phyloP scores from a whole-genome alignment of 2,888 invertebrate genomes.

The Caenorhabditis drosophilae region DNA sequence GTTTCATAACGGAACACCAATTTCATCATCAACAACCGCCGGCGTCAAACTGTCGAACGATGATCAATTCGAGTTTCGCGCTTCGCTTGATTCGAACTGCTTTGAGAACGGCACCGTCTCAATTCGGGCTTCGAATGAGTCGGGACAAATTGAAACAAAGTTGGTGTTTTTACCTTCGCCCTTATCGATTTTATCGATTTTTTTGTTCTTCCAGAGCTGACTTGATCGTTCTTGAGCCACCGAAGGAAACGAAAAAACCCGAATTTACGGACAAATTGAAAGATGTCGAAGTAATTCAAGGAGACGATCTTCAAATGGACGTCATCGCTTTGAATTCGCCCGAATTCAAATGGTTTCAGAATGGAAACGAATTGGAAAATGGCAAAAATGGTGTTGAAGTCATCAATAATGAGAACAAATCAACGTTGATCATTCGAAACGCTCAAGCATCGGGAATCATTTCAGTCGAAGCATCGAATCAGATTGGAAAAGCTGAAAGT shows the following conservation, averaged over 20 bases:
- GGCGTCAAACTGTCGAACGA: slow-evolving; percentile 52
- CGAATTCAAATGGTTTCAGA: slow-evolving; percentile 77
- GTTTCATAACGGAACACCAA: slow-evolving; percentile 48
- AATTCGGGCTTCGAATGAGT: slow-evolving; percentile 34
- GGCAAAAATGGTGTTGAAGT: slow-evolving; percentile 58
- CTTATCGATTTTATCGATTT: no score
- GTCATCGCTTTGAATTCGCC: slow-evolving; percentile 72
- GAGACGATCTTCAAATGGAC: slow-evolving; percentile 57
- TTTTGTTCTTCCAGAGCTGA: no score
- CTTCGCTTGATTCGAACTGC: slow-evolving; percentile 47
- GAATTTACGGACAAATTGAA: slow-evolving; percentile 84
- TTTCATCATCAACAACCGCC: slow-evolving; percentile 21
- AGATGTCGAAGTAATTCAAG: slow-evolving; percentile 78
- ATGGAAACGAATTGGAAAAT: slow-evolving; percentile 56
- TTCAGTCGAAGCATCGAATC: slow-evolving; percentile 57
- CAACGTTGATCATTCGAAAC: slow-evolving; percentile 77
- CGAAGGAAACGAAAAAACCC: slow-evolving; percentile 74
- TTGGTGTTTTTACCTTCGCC: no score
- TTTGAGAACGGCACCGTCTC: slow-evolving; percentile 40
- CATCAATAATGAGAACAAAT: slow-evolving; percentile 52
- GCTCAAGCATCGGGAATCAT: slow-evolving; percentile 74
- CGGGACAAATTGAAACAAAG: slow-evolving; percentile 44
- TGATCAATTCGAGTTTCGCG: slow-evolving; percentile 56
- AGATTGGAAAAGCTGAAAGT: slow-evolving; percentile 53
- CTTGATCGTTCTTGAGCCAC: slow-evolving; percentile 47